These are phyloP conservation scores for Myripristis jacobus DNA, from an alignment of 2,797 vertebrate species.

Conservation along the genomic window DNA sequence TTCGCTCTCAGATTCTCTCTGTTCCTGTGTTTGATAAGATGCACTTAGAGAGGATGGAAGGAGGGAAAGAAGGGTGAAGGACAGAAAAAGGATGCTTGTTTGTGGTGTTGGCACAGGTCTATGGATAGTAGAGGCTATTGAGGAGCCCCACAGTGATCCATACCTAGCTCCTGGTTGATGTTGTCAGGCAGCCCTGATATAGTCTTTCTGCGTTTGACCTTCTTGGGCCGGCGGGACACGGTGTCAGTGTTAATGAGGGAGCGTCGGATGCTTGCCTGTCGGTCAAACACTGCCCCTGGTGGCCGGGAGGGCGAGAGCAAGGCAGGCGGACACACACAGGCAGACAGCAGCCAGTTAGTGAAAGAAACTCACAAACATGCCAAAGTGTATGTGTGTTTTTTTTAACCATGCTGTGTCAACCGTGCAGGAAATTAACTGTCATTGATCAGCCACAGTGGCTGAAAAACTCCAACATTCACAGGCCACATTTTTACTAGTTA, in stretches of 20 bases:
- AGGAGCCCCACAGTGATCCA: conserved; percentile 78
- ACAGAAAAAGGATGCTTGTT: conserved; percentile 43
- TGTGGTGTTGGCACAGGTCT: conserved; percentile 61
- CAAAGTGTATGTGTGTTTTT: conserved; percentile 21
- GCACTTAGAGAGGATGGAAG: background rate
- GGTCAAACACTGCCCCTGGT: conserved; percentile 99
- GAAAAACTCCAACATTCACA: background rate
- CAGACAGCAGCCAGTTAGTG: conserved; percentile 87
- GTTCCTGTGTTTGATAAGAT: background rate
- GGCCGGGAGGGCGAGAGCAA: conserved; percentile 87
- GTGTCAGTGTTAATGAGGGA: conserved; percentile 99
- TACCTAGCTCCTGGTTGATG: conserved; percentile 99
- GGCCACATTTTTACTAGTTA: too few relatives aligned
- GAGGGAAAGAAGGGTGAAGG: background rate
- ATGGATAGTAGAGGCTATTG: conserved; percentile 65
- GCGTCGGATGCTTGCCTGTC: conserved; percentile 97
- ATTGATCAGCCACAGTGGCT: conserved; percentile 17
- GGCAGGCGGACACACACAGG: conserved; percentile 84
- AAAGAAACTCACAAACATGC: conserved; percentile 84
- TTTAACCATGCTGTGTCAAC: conserved; percentile 83
- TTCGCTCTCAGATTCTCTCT: background rate
- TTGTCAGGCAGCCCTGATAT: conserved; percentile 99
- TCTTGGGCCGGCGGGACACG: conserved; percentile 98
- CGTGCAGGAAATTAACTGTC: conserved; percentile 23
- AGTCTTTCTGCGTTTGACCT: conserved; percentile 99